Evolutionary conservation across 2,888 invertebrate genomes (phyloP), one percentile per base, ranked within the genome.

Genomic region (Spialia ferax): DNA sequence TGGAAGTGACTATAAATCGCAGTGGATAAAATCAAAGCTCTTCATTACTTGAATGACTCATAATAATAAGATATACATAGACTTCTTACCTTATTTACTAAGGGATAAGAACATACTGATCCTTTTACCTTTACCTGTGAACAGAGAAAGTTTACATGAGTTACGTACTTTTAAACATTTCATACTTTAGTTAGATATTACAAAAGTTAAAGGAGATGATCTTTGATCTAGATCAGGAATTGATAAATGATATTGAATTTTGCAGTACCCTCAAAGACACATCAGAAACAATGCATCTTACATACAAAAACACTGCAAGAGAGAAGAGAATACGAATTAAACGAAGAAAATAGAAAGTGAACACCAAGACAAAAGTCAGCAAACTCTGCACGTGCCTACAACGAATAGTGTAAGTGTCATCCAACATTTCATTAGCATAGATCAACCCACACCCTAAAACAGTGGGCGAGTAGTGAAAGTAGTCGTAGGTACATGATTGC

Each of bases 51-150:
- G 45, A 45, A 26, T 6, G n/a, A n/a, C n/a, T n/a, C n/a, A n/a
- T n/a, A n/a, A 26, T 26, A 26, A 6, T 26, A 26, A 5, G 6
- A 2, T 35, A 2, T 11, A 32, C 32, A 38, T 18, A 2, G 48
- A 45, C 45, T 45, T 45, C 63, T 63, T 63, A 63, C 63, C 63
- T 15, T 18, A 18, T 18, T 15, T 8, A 55, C 8, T 20, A 42
- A 63, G 45, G 63, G 42, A 29, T 42, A 45, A 15, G 7, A 18
- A 22, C 18, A 13, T 13, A 22, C 13, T 50, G 6, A 23, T 50
- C 50, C 7, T 23, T 88, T 89, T 86, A 92, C 91, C 91, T 92
- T 91, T 91, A 88, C 92, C 92, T 92, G 89, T 63, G 77, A 77
- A 76, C 74, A 81, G 74, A 48, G 4, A 79, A 74, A 79, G 78